Percentiles rank a stretch among this genome's conserved stretches.
Conservation (phyloP, 2,888 invertebrate species). For the Erebia epiphron region DNA sequence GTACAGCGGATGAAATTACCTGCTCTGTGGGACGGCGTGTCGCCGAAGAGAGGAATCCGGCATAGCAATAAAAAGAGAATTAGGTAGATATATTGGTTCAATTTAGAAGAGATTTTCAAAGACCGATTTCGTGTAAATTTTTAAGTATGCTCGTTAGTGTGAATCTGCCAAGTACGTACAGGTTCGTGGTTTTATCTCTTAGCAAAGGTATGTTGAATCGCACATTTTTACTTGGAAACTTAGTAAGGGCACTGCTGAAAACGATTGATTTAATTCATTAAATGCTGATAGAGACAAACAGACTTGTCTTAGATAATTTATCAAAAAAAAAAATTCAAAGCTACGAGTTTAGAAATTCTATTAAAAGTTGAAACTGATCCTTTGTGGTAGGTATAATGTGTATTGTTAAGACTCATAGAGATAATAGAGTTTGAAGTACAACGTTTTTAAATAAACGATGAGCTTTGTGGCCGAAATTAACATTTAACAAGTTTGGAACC, state of each 20-base stretch:
- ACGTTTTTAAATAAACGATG: not conserved
- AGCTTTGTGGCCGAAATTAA: slow-evolving; percentile 1
- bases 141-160: not conserved
- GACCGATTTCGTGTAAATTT: not conserved
- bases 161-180: not conserved
- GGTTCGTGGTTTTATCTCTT: too few relatives aligned
- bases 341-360: too few relatives aligned
- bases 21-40: not conserved
- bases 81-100: not conserved
- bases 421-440: not conserved
- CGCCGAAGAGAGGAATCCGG: not conserved
- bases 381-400: not conserved
- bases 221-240: too few relatives aligned
- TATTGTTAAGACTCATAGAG: not conserved
- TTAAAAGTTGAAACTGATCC: not conserved
- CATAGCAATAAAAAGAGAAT: not conserved
- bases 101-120: not conserved
- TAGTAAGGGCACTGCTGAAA: too few relatives aligned
- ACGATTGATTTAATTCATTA: too few relatives aligned
- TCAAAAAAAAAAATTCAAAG: too few relatives aligned
- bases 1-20: slow-evolving; percentile 10
- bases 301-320: too few relatives aligned
- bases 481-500: not conserved
- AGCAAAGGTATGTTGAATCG: too few relatives aligned
- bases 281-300: too few relatives aligned